Evolutionary conservation across 2,113 vertebrate species (phyloP).

Genomic region (Oophaga pumilio): DNA sequence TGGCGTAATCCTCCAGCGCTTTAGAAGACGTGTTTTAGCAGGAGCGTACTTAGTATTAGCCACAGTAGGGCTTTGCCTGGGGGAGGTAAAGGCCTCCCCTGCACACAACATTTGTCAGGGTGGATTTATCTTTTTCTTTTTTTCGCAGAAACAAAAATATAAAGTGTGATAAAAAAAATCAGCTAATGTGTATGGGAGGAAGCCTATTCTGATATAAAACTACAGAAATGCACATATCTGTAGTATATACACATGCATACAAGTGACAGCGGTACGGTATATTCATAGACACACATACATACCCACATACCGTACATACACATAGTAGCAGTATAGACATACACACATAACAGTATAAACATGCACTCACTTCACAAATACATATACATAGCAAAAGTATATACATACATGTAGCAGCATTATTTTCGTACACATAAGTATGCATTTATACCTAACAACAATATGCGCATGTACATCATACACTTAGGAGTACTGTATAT

Average conservation of each 20-base stretch:
- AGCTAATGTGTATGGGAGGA: not conserved
- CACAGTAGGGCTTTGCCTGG: slow-evolving; percentile 3
- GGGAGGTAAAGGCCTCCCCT: slow-evolving; percentile 7
- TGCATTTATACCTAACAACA: not conserved
- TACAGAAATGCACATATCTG: not conserved
- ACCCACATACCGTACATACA: not conserved
- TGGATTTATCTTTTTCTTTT: not conserved
- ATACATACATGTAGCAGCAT: not conserved
- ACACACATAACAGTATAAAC: not conserved
- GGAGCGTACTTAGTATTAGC: slow-evolving; percentile 4
- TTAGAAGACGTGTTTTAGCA: not conserved
- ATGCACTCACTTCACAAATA: not conserved
- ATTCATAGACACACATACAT: no score
- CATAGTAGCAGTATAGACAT: not conserved
- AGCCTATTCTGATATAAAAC: not conserved
- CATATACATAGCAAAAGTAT: not conserved
- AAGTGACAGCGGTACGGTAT: no score
- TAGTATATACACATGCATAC: not conserved
- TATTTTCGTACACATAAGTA: not conserved
- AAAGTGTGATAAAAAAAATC: not conserved
- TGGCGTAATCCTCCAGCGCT: not conserved
- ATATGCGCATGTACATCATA: not conserved
- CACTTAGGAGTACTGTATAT: no score
- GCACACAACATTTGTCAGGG: not conserved
- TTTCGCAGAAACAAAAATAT: not conserved